Evolutionary conservation across 2,113 vertebrate species (phyloP).

Genomic region (Coptodon bakossiorum): DNA sequence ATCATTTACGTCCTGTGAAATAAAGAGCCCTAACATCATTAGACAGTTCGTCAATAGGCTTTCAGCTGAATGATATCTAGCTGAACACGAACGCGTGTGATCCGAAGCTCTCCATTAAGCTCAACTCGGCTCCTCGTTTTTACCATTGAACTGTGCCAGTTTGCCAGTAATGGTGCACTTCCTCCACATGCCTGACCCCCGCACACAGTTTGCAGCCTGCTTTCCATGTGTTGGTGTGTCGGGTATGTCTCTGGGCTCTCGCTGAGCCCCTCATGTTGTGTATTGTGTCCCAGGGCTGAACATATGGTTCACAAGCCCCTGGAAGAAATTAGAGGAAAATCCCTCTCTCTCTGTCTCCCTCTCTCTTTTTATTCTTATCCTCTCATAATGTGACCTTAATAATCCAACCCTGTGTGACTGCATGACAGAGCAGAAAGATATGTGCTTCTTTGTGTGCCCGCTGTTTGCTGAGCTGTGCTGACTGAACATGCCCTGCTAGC

Average conservation of each 20-base stretch:
- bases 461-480: constrained; percentile 4
- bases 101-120: not conserved
- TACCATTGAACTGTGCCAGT: not conserved
- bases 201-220: constrained; percentile 2
- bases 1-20: not conserved
- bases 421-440: constrained; percentile 14
- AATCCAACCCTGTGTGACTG: constrained; percentile 35
- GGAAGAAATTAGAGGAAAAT: constrained; percentile 43
- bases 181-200: constrained; percentile 5
- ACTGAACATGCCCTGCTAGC: not conserved
- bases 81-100: not conserved
- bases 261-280: constrained; percentile 15
- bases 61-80: not conserved
- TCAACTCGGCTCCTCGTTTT: not conserved
- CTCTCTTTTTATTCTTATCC: not conserved
- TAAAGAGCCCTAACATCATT: not conserved
- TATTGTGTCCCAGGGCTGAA: constrained; percentile 47
- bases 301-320: constrained; percentile 42
- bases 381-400: constrained; percentile 51
- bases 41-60: not conserved
- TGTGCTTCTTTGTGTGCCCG: not conserved
- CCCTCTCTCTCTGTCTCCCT: not conserved
- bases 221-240: constrained; percentile 4
- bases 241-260: not conserved
- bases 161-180: not conserved